Evolutionary conservation across 2,113 vertebrate species (phyloP), one percentile per base, ranked within the genome.

Genomic region (Antigone vipio): DNA sequence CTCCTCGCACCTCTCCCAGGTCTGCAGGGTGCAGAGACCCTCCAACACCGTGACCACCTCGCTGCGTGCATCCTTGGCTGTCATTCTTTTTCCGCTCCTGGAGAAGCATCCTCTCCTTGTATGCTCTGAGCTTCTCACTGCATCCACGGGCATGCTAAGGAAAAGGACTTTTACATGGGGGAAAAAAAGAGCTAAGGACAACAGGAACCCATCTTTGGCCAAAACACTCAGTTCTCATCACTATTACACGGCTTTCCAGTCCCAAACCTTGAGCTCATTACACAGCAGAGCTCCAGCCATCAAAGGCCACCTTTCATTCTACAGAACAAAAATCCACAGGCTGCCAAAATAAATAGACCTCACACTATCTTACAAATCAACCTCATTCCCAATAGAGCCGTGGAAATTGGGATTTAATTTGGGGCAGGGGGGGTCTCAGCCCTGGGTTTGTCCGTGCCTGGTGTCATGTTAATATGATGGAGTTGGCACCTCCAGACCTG

Each of bases 381-480:
- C 29, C 24, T 52, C 32, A 3, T 6, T 16, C 29, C 58, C 42
- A 30, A 10, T 1, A 26, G 27, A 64, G 38, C 30, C 4, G 0
- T 16, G 13, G 49, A 50, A 78, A 78, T 2, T 8, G 30, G 32
- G 15, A 17, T 50, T 71, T 44, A 1, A 12, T 47, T 24, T 1
- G 3, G 12, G 14, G 15, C 15, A 29, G 53, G 30, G 30, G 9
- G 52, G 29, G 18, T 19, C 27, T 67, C 72, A 68, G 50, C 20
- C 29, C 32, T 12, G 5, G 26, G n/a, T 58, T 53, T 24, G 40
- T 9, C 52, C 24, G 9, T n/a, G 23, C 34, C 52, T 8, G 9
- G 24, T 32, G 21, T 6, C 40, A 32, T 2, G 2, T 44, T 19
- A n/a, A 13, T 5, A 5, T 1, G 0, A 9, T 2, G 23, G 63